A percentile compares a stretch with the other conserved stretches of the same genome.
phyloP scores from a whole-genome alignment of 1,140 invertebrate species.

The Sitodiplosis mosellana region DNA sequence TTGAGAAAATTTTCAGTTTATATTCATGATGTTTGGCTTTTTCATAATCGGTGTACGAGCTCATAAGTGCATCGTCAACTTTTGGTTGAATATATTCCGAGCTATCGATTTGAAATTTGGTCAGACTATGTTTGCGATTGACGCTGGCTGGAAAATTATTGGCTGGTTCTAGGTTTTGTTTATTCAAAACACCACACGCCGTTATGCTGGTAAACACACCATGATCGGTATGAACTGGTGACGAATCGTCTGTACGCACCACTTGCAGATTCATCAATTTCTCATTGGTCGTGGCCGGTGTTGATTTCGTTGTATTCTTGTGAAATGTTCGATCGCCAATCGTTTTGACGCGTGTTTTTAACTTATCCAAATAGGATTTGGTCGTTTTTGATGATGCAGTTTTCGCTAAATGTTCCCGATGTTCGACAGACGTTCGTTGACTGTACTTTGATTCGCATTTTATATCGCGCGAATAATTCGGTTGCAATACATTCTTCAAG shows the following conservation, averaged over 20 bases:
- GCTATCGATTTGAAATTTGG: slow-evolving; percentile 38
- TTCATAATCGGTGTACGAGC: slow-evolving; percentile 17
- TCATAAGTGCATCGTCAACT: neutral
- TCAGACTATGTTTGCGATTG: slow-evolving; percentile 32
- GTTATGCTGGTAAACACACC: slow-evolving; percentile 38
- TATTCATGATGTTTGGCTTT: slow-evolving; percentile 17
- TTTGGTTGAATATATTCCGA: slow-evolving; percentile 32
- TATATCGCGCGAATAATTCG: too few species aligned
- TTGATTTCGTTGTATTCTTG: slow-evolving; percentile 17
- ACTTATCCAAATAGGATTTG: slow-evolving; percentile 34
- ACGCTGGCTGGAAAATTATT: slow-evolving; percentile 8
- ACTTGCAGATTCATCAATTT: too few species aligned
- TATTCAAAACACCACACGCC: slow-evolving; percentile 36
- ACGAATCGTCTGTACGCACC: slow-evolving; percentile 2
- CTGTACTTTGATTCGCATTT: too few species aligned
- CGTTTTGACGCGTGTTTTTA: slow-evolving; percentile 33
- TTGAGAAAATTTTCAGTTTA: slow-evolving; percentile 19
- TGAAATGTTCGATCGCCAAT: slow-evolving; percentile 11
- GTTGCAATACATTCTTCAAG: too few species aligned
- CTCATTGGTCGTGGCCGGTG: neutral
- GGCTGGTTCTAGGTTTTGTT: slow-evolving; percentile 18
- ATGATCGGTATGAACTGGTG: slow-evolving; percentile 19
- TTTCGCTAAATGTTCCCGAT: too few species aligned
- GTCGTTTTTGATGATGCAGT: slow-evolving; percentile 10
- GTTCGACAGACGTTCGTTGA: too few species aligned